These are phyloP conservation scores for Zhuqinia jingwanae DNA, from an alignment of 2,888 invertebrate species.

Conservation along the genomic window DNA sequence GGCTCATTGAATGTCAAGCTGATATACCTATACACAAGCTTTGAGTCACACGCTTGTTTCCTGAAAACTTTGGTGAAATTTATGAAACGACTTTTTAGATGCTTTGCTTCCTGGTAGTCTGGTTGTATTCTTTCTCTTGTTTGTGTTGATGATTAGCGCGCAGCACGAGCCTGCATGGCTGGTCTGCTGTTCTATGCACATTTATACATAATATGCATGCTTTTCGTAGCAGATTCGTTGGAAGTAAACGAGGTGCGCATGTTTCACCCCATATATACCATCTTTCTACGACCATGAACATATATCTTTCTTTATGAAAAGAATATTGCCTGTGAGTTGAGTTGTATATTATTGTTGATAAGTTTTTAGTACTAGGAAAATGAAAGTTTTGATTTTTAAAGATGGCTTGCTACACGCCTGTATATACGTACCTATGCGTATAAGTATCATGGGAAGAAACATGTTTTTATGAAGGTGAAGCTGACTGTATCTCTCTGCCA, in stretches of 20 bases:
- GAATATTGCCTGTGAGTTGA: not conserved
- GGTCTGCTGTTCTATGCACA: conserved; percentile 1
- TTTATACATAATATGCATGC: not conserved
- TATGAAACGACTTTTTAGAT: conserved; percentile 8
- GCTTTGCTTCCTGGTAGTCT: not conserved
- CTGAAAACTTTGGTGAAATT: conserved; percentile 39
- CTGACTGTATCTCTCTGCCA: conserved; percentile 29
- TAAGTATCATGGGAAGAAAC: not conserved
- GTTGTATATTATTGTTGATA: not conserved
- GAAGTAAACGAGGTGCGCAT: conserved; percentile 27
- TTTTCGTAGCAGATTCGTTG: not conserved
- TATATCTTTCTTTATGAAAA: conserved; percentile 21
- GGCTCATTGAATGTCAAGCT: conserved; percentile 23
- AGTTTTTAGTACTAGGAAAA: conserved; percentile 16
- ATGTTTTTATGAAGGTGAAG: conserved; percentile 18
- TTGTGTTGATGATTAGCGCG: not conserved
- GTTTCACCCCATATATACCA: too few relatives aligned
- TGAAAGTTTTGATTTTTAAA: conserved; percentile 45
- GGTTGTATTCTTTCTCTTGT: not conserved
- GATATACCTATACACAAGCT: conserved; percentile 40
- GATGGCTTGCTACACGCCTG: too few relatives aligned
- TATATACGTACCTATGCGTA: not conserved
- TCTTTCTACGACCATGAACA: not conserved
- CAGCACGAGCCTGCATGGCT: not conserved
- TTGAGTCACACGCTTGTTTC: conserved; percentile 41